phyloP scores from a whole-genome alignment of 2,888 invertebrate genomes.

The Andrena flavipes region DNA sequence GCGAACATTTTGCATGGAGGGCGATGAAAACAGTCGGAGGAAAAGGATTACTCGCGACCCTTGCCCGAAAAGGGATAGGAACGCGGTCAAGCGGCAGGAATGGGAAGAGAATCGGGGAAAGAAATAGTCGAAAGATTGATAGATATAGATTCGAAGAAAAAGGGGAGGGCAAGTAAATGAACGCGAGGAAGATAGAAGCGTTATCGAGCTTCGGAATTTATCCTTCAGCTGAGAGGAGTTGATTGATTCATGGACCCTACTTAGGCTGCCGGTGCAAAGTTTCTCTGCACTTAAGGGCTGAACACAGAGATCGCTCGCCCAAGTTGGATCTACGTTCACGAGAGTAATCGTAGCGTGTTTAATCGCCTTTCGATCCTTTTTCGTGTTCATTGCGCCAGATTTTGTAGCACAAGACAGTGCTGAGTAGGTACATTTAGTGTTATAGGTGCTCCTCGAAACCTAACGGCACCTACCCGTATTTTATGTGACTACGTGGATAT shows the following conservation, averaged over 20 bases:
- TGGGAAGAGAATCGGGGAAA: neutral
- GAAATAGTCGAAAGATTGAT: constrained; percentile 34
- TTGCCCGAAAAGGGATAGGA: neutral
- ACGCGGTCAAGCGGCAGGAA: constrained; percentile 10
- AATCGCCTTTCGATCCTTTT: neutral
- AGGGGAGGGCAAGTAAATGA: constrained; percentile 19
- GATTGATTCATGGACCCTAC: constrained; percentile 64
- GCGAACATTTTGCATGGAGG: constrained; percentile 22
- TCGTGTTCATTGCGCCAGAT: neutral
- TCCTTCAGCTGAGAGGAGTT: constrained; percentile 41
- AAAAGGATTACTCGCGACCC: constrained; percentile 1
- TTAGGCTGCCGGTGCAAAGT: constrained; percentile 26
- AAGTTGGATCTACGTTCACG: neutral
- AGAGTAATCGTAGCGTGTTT: neutral
- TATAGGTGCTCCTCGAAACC: neutral
- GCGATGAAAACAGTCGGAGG: constrained; percentile 23
- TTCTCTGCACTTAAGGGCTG: constrained; percentile 16
- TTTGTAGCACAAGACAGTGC: neutral
- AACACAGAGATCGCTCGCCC: neutral
- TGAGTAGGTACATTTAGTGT: neutral
- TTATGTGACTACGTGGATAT: neutral
- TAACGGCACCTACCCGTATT: neutral
- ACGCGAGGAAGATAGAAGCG: constrained; percentile 34
- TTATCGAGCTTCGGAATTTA: constrained; percentile 56
- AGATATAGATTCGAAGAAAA: constrained; percentile 22